A percentile compares a stretch with the other conserved stretches of the same genome.
Evolutionary conservation across 2,888 invertebrate genomes (phyloP).

Genomic region (Terebella lapidaria): DNA sequence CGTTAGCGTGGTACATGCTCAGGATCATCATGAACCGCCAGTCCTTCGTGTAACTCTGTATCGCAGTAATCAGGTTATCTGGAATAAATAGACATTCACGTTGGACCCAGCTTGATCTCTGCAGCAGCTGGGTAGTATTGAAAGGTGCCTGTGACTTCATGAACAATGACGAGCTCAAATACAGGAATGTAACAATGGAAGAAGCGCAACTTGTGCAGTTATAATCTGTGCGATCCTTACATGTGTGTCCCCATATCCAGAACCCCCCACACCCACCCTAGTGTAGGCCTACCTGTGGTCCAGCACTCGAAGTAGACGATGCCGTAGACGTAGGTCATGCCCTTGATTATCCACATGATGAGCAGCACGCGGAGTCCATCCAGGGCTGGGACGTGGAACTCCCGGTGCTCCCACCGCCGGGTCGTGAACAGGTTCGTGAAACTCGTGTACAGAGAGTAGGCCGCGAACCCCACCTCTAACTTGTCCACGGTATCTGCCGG

Average conservation of each 20-base stretch:
- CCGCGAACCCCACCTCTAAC: slow-evolving; percentile 17
- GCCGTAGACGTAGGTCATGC: slow-evolving; percentile 19
- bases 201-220: no score
- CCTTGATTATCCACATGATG: slow-evolving; percentile 13
- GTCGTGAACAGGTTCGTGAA: slow-evolving; percentile 11
- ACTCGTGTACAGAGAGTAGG: slow-evolving; percentile 16
- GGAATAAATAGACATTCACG: no score
- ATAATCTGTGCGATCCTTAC: no score
- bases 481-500: slow-evolving; percentile 3
- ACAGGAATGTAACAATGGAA: no score
- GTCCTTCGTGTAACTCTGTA: neutral
- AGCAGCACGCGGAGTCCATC: slow-evolving; percentile 16
- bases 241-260: no score
- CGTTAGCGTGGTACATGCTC: neutral
- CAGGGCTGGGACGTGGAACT: slow-evolving; percentile 5
- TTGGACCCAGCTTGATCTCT: no score
- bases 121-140: no score
- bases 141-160: no score
- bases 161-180: no score
- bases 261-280: no score
- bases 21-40: neutral
- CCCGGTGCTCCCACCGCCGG: neutral
- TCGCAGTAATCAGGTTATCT: neutral
- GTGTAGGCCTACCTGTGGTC: slow-evolving; percentile 15
- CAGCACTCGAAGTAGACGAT: slow-evolving; percentile 24